Evolutionary conservation across 2,888 invertebrate genomes (phyloP), one percentile per base, ranked within the genome.

Genomic region (Epistrophe eligans): DNA sequence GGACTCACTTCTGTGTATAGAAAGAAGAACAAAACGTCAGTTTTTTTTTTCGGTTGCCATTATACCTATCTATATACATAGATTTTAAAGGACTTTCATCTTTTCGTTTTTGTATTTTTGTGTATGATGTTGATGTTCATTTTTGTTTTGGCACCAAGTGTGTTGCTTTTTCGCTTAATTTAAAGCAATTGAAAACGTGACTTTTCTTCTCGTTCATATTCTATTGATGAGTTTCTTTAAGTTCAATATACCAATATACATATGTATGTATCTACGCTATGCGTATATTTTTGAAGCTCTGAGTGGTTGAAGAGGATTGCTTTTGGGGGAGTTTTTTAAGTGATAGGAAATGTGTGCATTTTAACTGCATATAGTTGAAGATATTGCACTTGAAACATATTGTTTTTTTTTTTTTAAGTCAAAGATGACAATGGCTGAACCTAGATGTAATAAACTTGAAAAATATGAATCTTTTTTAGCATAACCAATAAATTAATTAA

Each of bases 101-200:
- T 40, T 40, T 55, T 28, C 11, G 11, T 13, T 40, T 35, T 24
- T 17, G 4, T 38, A 24, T 38, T 66, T 55, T 57, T 52, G n/a
- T 60, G 28, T 71, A 55, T 55, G 8, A 55, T 55, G 4, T 50
- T 50, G 50, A 57, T 76, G 32, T 73, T 77, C 73, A 43, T 73
- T 72, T 62, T 43, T 84, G 62, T 81, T 81, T 82, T 76, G 82
- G 87, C 52, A 83, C 79, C 83, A 76, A 87, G 79, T 83, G 79
- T 71, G 79, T 66, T 52, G 79, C 62, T 71, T 66, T 85, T 80
- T 81, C 67, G 72, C 84, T 81, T 82, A 82, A 87, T 83, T 82
- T 76, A 67, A 76, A 79, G 67, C 83, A 79, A 87, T 83, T 83
- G 83, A 79, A 87, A 83, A 87, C 87, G 87, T 87, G 87, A 87